phyloP scores from a whole-genome alignment of 2,888 invertebrate species.

The Coleophora flavipennella region DNA sequence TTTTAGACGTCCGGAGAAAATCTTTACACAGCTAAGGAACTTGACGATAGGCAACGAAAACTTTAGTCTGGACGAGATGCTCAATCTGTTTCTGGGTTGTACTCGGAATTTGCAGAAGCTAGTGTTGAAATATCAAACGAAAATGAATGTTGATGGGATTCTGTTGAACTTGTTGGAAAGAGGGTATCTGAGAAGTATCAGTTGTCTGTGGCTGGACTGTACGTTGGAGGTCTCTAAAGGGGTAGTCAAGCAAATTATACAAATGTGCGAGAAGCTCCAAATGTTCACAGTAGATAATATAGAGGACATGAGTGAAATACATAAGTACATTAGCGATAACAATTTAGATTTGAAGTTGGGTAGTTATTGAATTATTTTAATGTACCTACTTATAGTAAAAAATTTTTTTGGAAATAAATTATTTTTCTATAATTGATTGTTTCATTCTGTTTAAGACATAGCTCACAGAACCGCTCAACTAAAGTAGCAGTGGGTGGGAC shows the following conservation, averaged over 20 bases:
- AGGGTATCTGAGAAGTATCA: slow-evolving; percentile 45
- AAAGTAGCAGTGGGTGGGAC: no score
- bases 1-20: slow-evolving; percentile 36
- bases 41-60: slow-evolving; percentile 58
- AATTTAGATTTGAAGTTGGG: slow-evolving; percentile 60
- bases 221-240: slow-evolving; percentile 54
- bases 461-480: no score
- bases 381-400: slow-evolving; percentile 18
- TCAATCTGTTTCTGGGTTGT: slow-evolving; percentile 52
- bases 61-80: slow-evolving; percentile 47
- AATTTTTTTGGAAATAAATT: slow-evolving; percentile 22
- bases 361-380: slow-evolving; percentile 38
- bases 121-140: slow-evolving; percentile 56
- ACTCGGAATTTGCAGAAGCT: slow-evolving; percentile 48
- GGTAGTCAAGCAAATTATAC: slow-evolving; percentile 48
- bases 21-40: slow-evolving; percentile 46
- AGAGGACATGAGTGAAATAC: slow-evolving; percentile 44
- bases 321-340: slow-evolving; percentile 48
- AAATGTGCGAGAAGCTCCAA: slow-evolving; percentile 44
- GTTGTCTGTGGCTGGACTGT: slow-evolving; percentile 59
- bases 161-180: slow-evolving; percentile 43
- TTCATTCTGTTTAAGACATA: slow-evolving; percentile 8
- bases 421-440: slow-evolving; percentile 18
- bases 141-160: slow-evolving; percentile 45
- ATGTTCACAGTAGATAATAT: slow-evolving; percentile 51